phyloP scores from a whole-genome alignment of 2,888 invertebrate genomes.

The Orchesellides sinensis region DNA sequence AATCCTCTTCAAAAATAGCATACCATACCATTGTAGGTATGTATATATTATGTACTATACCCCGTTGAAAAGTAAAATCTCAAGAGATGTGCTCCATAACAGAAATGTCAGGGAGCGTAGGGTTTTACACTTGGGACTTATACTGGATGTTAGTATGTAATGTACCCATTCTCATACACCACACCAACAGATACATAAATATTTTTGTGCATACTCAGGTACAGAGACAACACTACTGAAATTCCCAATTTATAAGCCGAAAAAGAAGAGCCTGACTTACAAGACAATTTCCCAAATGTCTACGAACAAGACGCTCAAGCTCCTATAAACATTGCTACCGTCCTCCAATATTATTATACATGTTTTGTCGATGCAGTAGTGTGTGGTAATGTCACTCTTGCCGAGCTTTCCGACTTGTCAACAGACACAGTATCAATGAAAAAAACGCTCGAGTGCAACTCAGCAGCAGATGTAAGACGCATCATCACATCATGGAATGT shows the following conservation, averaged over 20 bases:
- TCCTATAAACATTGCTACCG: slow-evolving; percentile 24
- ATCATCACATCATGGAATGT: slow-evolving; percentile 33
- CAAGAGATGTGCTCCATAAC: slow-evolving; percentile 59
- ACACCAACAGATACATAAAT: too few relatives aligned
- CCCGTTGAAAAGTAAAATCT: slow-evolving; percentile 27
- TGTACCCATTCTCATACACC: too few relatives aligned
- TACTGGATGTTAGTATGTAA: too few relatives aligned
- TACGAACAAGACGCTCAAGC: slow-evolving; percentile 1
- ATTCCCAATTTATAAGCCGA: too few relatives aligned
- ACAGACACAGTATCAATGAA: slow-evolving; percentile 60
- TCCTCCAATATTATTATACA: background rate
- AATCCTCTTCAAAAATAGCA: background rate
- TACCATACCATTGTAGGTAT: background rate
- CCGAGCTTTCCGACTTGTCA: slow-evolving; percentile 42
- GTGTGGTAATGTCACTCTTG: slow-evolving; percentile 44
- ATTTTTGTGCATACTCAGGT: background rate
- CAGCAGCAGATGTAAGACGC: slow-evolving; percentile 42
- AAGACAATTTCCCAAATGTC: background rate
- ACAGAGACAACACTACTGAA: too few relatives aligned
- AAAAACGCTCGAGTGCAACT: slow-evolving; percentile 53
- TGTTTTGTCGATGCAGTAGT: slow-evolving; percentile 16
- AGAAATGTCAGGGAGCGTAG: slow-evolving; percentile 42
- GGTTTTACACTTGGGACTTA: too few relatives aligned
- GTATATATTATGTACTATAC: background rate
- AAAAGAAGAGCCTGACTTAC: background rate